Percentiles rank a stretch among this genome's conserved stretches.
Conservation (phyloP, 1,140 invertebrate species). For the Pachypeltis micranthus region DNA sequence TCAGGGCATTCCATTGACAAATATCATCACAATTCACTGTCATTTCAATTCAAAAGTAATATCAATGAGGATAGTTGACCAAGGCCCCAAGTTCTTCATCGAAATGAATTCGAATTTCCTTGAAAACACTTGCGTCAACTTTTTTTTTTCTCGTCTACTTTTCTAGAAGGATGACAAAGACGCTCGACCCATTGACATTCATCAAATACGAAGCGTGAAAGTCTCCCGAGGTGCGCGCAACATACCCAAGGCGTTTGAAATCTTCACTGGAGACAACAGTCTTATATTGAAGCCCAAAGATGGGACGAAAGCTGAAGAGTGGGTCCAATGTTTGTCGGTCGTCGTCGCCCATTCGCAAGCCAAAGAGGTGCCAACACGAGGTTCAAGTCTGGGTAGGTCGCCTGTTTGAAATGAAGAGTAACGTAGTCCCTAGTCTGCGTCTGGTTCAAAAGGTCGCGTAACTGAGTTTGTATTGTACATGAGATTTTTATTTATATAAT, state of each 20-base stretch:
- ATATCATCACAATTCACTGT: too few species aligned
- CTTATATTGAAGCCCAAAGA: conserved; percentile 87
- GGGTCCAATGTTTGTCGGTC: conserved; percentile 82
- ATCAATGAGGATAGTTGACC: too few species aligned
- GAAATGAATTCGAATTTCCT: too few species aligned
- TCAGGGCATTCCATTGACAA: too few species aligned
- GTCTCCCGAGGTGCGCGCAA: conserved; percentile 71
- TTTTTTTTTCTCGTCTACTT: too few species aligned
- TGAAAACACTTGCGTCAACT: too few species aligned
- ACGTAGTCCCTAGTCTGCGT: too few species aligned
- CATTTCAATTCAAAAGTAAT: too few species aligned
- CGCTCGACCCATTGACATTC: conserved; percentile 57
- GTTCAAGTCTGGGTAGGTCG: conserved; percentile 28
- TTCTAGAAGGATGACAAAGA: conserved; percentile 43
- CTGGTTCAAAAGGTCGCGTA: too few species aligned
- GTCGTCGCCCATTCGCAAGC: conserved; percentile 72
- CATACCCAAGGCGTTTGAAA: conserved; percentile 91
- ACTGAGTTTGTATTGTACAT: too few species aligned
- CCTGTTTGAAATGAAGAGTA: conserved; percentile 25
- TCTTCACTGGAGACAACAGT: conserved; percentile 84
- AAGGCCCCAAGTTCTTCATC: too few species aligned
- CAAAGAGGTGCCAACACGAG: conserved; percentile 28
- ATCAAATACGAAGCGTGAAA: conserved; percentile 84
- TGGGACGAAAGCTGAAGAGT: conserved; percentile 87
- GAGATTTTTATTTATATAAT: too few species aligned